phyloP scores from a whole-genome alignment of 2,888 invertebrate species.

The Coelopa pilipes region DNA sequence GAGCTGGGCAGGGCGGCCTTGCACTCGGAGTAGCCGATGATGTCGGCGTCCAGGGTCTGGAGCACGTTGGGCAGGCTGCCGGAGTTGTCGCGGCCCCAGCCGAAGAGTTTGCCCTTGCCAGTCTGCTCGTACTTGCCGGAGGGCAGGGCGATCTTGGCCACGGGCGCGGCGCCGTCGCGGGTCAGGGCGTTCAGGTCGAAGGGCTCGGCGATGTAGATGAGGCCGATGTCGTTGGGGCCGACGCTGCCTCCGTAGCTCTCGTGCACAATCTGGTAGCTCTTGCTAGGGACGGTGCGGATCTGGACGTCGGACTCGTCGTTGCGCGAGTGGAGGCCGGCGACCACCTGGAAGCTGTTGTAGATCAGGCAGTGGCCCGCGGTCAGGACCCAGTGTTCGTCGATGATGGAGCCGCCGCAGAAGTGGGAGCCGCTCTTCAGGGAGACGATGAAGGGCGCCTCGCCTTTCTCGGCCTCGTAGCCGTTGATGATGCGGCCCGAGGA shows the following conservation, averaged over 20 bases:
- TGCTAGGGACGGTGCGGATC: conserved; percentile 48
- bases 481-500: conserved; percentile 61
- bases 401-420: conserved; percentile 66
- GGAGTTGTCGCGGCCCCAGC: conserved; percentile 59
- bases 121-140: conserved; percentile 44
- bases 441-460: conserved; percentile 67
- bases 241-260: conserved; percentile 60
- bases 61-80: conserved; percentile 51
- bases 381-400: conserved; percentile 56
- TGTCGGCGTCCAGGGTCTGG: conserved; percentile 53
- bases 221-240: conserved; percentile 70
- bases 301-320: conserved; percentile 49
- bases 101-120: conserved; percentile 51
- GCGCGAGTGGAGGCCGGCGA: conserved; percentile 65
- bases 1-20: conserved; percentile 46
- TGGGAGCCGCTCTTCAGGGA: conserved; percentile 56
- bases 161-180: conserved; percentile 49
- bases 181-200: conserved; percentile 55
- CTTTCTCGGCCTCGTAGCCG: conserved; percentile 57
- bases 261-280: conserved; percentile 53
- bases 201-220: conserved; percentile 59
- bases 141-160: conserved; percentile 49
- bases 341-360: conserved; percentile 47
- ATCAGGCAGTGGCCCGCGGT: conserved; percentile 65
- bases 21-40: conserved; percentile 51